These are phyloP conservation scores for Cydia splendana DNA, from an alignment of 1,140 invertebrate genomes.

Conservation along the genomic window DNA sequence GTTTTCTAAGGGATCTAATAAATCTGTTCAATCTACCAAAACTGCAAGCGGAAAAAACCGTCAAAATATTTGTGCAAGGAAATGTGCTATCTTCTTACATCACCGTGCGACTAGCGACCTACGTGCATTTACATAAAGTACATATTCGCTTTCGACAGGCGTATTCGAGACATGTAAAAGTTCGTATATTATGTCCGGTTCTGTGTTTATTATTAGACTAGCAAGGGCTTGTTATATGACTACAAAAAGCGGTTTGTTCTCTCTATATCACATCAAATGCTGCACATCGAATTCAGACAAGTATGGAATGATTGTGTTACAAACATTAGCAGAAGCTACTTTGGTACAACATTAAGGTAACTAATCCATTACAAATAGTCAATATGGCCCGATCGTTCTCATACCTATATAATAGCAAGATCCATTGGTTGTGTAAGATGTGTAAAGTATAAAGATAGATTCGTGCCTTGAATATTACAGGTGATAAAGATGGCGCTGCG, in stretches of 20 bases:
- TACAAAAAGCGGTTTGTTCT: slow-evolving; percentile 60
- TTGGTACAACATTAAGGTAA: slow-evolving; percentile 42
- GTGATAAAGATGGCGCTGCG: no score
- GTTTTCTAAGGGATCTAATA: background rate
- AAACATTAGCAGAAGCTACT: slow-evolving; percentile 36
- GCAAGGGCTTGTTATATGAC: background rate
- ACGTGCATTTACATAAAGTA: background rate
- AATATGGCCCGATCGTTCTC: slow-evolving; percentile 7
- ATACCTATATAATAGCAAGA: background rate
- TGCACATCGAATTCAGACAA: slow-evolving; percentile 63
- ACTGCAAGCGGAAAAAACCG: background rate
- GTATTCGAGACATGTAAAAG: background rate
- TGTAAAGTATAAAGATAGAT: no score
- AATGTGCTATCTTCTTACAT: background rate
- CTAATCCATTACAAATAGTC: slow-evolving; percentile 28
- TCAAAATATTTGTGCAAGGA: background rate
- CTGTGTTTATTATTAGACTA: background rate
- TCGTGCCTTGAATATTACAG: no score
- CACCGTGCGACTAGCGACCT: background rate
- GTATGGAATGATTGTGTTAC: slow-evolving; percentile 64
- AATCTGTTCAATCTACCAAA: background rate
- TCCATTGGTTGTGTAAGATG: no score
- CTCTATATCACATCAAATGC: slow-evolving; percentile 73
- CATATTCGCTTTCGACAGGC: background rate
- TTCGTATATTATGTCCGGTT: background rate